These are phyloP conservation scores for Pocillopora grandis DNA, from an alignment of 92 coral and sea anemone genomes.

Conservation along the genomic window DNA sequence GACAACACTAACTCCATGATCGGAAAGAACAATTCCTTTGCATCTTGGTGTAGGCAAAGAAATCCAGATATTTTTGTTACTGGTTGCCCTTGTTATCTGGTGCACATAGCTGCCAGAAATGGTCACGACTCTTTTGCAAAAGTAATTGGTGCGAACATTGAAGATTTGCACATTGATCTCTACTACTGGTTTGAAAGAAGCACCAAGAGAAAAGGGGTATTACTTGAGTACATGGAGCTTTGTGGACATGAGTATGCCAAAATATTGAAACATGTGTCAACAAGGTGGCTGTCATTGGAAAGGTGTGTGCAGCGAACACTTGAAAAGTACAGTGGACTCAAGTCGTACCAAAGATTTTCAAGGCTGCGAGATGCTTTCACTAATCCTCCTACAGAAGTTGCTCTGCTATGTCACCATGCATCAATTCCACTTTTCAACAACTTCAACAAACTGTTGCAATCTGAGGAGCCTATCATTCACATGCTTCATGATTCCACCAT, in stretches of 20 bases:
- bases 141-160: not conserved
- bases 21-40: slow-evolving; percentile 41
- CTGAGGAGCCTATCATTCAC: slow-evolving; percentile 45
- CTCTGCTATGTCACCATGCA: slow-evolving; percentile 37
- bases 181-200: slow-evolving; percentile 43
- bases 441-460: slow-evolving; percentile 51
- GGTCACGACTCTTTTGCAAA: slow-evolving; percentile 18
- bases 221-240: slow-evolving; percentile 55
- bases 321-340: slow-evolving; percentile 48
- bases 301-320: slow-evolving; percentile 39
- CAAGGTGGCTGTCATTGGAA: slow-evolving; percentile 54
- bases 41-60: slow-evolving; percentile 21
- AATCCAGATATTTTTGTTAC: slow-evolving; percentile 34
- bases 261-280: slow-evolving; percentile 46
- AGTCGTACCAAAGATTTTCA: slow-evolving; percentile 50
- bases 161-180: slow-evolving; percentile 30
- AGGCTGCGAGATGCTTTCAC: slow-evolving; percentile 31
- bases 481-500: slow-evolving; percentile 33
- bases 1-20: slow-evolving; percentile 49
- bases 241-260: slow-evolving; percentile 65
- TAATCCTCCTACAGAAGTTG: slow-evolving; percentile 59
- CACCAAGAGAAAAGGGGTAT: slow-evolving; percentile 44
- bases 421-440: slow-evolving; percentile 49
- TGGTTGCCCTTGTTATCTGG: slow-evolving; percentile 34
- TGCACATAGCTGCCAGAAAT: slow-evolving; percentile 39